A percentile compares a stretch with the other conserved stretches of the same genome.
phyloP scores from a whole-genome alignment of 2,113 vertebrate genomes.

The Geothlypis trichas region DNA sequence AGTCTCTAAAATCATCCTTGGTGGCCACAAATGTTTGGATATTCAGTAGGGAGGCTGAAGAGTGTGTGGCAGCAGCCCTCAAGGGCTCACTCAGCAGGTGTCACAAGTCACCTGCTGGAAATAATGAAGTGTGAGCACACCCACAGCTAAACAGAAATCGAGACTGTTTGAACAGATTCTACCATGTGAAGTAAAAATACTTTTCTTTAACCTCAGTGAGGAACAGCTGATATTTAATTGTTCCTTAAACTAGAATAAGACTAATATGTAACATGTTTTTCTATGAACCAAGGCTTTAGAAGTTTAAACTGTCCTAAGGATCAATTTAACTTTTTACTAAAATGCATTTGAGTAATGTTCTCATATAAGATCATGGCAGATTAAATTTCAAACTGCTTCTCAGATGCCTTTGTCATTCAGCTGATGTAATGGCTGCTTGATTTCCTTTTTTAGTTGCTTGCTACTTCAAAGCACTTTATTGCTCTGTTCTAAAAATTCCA shows the following conservation, averaged over 20 bases:
- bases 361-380: neutral
- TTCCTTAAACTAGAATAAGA: neutral
- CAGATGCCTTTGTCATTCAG: neutral
- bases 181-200: neutral
- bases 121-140: neutral
- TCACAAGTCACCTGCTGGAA: neutral
- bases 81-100: neutral
- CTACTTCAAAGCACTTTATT: neutral
- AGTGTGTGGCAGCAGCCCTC: neutral
- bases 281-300: neutral
- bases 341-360: neutral
- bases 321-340: neutral
- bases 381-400: neutral
- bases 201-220: neutral
- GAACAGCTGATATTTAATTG: neutral
- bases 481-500: neutral
- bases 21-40: neutral
- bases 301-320: neutral
- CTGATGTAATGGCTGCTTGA: neutral
- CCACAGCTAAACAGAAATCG: neutral
- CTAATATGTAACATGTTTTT: neutral
- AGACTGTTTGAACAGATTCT: neutral
- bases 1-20: neutral
- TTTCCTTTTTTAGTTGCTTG: slow-evolving; percentile 30
- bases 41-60: neutral